Conservation (phyloP, 2,888 invertebrate species). For the Cataglyphis altisquamis region DNA sequence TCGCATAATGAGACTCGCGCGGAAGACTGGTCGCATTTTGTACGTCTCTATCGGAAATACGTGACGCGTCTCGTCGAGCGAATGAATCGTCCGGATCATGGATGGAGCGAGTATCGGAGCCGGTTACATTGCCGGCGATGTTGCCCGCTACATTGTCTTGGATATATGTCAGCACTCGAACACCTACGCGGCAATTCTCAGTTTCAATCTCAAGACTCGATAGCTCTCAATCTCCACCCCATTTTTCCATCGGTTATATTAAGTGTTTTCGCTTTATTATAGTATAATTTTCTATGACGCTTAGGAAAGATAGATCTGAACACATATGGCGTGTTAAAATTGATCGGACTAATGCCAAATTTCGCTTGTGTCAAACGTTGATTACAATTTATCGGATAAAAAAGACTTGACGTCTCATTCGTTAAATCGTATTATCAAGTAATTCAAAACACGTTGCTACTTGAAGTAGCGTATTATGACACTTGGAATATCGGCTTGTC, state of each 20-base stretch:
- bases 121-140: slow-evolving; percentile 10
- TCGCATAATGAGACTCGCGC: slow-evolving; percentile 49
- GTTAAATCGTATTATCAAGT: not conserved
- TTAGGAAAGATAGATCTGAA: not conserved
- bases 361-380: not conserved
- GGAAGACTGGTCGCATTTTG: slow-evolving; percentile 26
- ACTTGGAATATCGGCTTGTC: slow-evolving; percentile 7
- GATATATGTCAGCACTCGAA: slow-evolving; percentile 23
- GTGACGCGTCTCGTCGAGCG: not conserved
- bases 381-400: not conserved
- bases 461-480: slow-evolving; percentile 25
- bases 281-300: not conserved
- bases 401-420: not conserved
- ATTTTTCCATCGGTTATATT: not conserved
- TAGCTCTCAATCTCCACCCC: not conserved
- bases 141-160: slow-evolving; percentile 32
- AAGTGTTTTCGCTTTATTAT: not conserved
- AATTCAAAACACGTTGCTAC: not conserved
- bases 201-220: slow-evolving; percentile 17
- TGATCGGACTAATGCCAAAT: not conserved
- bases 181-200: slow-evolving; percentile 16
- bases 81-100: not conserved
- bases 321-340: not conserved
- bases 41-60: slow-evolving; percentile 13
- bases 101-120: slow-evolving; percentile 30